Evolutionary conservation across 2,888 invertebrate species (phyloP), one percentile per base, ranked within the genome.

Genomic region (Tenthredo mesomela): DNA sequence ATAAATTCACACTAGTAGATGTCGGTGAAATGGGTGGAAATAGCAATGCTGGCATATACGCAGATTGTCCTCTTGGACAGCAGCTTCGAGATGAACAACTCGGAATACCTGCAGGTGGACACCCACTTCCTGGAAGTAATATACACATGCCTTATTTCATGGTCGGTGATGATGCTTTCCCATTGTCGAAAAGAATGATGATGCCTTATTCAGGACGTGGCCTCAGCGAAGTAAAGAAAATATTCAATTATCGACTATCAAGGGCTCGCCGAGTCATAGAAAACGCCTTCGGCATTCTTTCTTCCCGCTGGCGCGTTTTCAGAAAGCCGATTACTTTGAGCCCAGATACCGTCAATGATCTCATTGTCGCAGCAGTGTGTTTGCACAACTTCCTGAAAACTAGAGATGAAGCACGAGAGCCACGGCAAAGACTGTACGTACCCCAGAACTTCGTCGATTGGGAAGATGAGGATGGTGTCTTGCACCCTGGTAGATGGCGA

Each of bases 71-170:
- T 67, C 12, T 67, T 18, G 67, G 67, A 67, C 67, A 67, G 67
- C 33, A 15, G 67, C 25, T 75, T 86, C 84, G 37, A 82, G 85
- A 84, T 54, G 86, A 50, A 82, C 82, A 40, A 71, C 85, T 75
- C 75, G 86, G 37, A 86, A 83, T 84, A 58, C 86, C 15, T 87
- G 86, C 77, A 85, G 70, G 12, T 82, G 85, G 65, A 21, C 80
- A 4, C 29, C 80, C 5, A 67, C 61, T 58, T 29, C 43, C 25
- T 86, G 82, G 84, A 84, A 85, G 43, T 40, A 85, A 61, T 82
- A 84, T 85, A 25, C 25, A 43, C 12, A 61, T 15, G 7, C 50
- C 18, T 85, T 85, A 75, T 78, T n/a, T 82, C 33, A 47, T 86
- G 43, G 43, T 86, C n/a, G 85, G 83, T 29, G 77, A 86, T 50